Evolutionary conservation across 1,140 invertebrate genomes (phyloP).

Genomic region (Drosophila orosa): DNA sequence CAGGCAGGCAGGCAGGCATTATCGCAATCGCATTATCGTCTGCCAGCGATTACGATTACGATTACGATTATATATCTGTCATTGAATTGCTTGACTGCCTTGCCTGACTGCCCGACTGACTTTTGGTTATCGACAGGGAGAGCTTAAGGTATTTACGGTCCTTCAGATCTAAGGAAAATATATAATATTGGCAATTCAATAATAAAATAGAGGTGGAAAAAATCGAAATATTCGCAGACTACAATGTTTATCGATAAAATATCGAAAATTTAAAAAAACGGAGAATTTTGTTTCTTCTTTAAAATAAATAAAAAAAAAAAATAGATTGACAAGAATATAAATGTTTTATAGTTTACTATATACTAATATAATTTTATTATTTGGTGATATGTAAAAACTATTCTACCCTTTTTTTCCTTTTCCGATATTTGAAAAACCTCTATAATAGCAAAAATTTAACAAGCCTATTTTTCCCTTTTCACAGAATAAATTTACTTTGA

Average conservation of each 20-base stretch:
- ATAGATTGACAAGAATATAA: too few species aligned
- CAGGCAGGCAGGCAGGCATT: conserved; percentile 21
- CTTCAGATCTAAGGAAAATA: neutral
- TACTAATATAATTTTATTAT: too few species aligned
- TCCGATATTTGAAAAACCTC: too few species aligned
- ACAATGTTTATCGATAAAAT: neutral
- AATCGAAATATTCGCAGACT: neutral
- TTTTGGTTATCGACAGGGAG: conserved; percentile 21
- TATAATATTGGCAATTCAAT: neutral
- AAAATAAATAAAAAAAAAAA: neutral
- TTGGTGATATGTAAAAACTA: too few species aligned
- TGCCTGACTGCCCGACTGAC: conserved; percentile 4
- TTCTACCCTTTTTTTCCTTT: too few species aligned
- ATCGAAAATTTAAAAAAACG: too few species aligned
- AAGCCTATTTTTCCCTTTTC: too few species aligned
- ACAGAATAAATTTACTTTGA: too few species aligned
- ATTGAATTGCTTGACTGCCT: conserved; percentile 24
- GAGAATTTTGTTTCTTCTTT: neutral
- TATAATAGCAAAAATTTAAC: too few species aligned
- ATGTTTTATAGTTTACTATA: too few species aligned
- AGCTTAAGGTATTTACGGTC: conserved; percentile 40
- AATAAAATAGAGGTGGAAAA: neutral
- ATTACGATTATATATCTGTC: conserved; percentile 34
- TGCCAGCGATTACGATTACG: conserved; percentile 17
- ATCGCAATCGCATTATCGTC: conserved; percentile 26